phyloP scores from a whole-genome alignment of 2,888 invertebrate genomes.

The Diplazon laetatorius region DNA sequence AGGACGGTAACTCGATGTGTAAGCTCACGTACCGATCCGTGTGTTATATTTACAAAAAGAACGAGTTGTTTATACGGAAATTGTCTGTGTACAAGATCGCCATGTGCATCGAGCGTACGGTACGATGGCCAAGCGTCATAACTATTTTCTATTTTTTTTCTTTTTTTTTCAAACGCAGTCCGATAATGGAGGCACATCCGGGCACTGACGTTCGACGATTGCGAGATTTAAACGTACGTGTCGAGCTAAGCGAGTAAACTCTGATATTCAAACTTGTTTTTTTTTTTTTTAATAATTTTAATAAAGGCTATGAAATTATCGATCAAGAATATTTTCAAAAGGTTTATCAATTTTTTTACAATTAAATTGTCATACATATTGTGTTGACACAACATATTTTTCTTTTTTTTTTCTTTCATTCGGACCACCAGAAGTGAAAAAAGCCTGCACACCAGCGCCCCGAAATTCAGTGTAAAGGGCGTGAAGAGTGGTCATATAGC shows the following conservation, averaged over 20 bases:
- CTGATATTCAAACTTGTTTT: neutral
- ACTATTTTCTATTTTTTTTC: too few relatives aligned
- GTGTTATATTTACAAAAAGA: conserved; percentile 34
- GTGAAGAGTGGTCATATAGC: conserved; percentile 59
- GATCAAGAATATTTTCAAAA: too few relatives aligned
- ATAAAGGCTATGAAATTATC: too few relatives aligned
- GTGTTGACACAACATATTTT: too few relatives aligned
- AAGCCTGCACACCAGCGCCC: too few relatives aligned
- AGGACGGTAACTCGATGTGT: neutral
- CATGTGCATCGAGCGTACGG: conserved; percentile 9
- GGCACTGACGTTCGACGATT: neutral
- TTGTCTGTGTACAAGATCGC: neutral
- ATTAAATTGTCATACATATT: too few relatives aligned
- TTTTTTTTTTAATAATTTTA: neutral
- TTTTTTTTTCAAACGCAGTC: neutral
- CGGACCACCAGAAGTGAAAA: too few relatives aligned
- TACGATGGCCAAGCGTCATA: neutral
- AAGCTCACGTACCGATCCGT: conserved; percentile 3
- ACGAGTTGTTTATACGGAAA: conserved; percentile 6
- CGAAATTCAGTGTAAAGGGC: conserved; percentile 40
- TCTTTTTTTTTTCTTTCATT: too few relatives aligned
- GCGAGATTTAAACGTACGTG: neutral
- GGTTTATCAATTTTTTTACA: too few relatives aligned
- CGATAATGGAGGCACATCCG: neutral
- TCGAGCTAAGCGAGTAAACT: neutral